Evolutionary conservation across 2,888 invertebrate species (phyloP).

Genomic region (Cantharis rufa): DNA sequence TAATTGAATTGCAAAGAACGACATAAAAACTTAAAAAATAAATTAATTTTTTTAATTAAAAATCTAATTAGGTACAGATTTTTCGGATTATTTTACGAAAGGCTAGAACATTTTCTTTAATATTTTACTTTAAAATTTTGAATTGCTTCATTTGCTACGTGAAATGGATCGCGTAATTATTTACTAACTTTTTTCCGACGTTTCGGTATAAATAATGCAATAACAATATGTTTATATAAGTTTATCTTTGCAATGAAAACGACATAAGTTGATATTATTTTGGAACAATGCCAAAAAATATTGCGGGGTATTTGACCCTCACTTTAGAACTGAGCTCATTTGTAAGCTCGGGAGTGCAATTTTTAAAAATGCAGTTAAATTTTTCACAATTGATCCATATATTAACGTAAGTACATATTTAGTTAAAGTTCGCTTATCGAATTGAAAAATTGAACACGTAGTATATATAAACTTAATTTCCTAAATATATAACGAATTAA

Average conservation of each 20-base stretch:
- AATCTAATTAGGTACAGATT: not conserved
- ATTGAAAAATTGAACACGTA: not conserved
- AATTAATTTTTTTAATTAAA: not conserved
- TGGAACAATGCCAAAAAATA: conserved; percentile 27
- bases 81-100: not conserved
- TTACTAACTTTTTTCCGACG: not conserved
- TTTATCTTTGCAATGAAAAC: conserved; percentile 14
- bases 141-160: no score
- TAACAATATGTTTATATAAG: conserved; percentile 26
- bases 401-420: not conserved
- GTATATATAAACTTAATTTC: no score
- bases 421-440: not conserved
- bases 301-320: conserved; percentile 24
- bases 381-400: not conserved
- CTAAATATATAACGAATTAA: no score
- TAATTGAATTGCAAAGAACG: not conserved
- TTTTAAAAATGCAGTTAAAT: conserved; percentile 14
- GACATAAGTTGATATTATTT: conserved; percentile 22
- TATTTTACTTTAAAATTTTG: no score
- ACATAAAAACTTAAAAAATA: not conserved
- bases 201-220: conserved; percentile 10
- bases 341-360: conserved; percentile 18
- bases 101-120: not conserved
- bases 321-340: conserved; percentile 10
- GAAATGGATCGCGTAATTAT: not conserved